phyloP scores from a whole-genome alignment of 2,888 invertebrate species.

The Eupithecia abbreviata region DNA sequence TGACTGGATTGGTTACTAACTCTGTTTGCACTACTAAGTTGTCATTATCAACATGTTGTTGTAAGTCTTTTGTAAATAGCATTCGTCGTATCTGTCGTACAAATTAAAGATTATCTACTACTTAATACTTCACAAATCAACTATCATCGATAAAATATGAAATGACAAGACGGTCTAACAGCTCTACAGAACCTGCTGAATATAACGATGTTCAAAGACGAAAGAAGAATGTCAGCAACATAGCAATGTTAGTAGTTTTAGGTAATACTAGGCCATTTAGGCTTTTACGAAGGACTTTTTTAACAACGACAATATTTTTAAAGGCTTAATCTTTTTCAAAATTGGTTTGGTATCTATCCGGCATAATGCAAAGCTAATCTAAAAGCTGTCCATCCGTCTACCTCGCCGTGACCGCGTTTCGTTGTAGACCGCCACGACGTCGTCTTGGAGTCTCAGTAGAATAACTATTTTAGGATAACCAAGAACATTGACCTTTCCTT shows the following conservation, averaged over 20 bases:
- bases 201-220: neutral
- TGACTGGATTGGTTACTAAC: neutral
- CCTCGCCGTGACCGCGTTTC: slow-evolving; percentile 50
- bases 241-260: neutral
- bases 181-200: neutral
- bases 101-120: neutral
- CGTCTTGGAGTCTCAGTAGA: slow-evolving; percentile 42
- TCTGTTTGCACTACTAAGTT: neutral
- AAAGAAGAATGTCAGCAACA: neutral
- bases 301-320: neutral
- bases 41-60: neutral
- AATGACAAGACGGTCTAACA: neutral
- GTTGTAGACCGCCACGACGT: slow-evolving; percentile 30
- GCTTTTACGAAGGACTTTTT: neutral
- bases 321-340: neutral
- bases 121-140: neutral
- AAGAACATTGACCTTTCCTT: slow-evolving; percentile 56
- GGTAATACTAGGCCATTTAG: neutral
- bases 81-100: neutral
- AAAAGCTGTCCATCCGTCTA: slow-evolving; percentile 42
- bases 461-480: slow-evolving; percentile 44
- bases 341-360: neutral
- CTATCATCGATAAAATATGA: neutral
- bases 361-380: slow-evolving; percentile 15
- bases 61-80: neutral